These are phyloP conservation scores for Carabus problematicus DNA, from an alignment of 2,888 invertebrate species.

Conservation along the genomic window DNA sequence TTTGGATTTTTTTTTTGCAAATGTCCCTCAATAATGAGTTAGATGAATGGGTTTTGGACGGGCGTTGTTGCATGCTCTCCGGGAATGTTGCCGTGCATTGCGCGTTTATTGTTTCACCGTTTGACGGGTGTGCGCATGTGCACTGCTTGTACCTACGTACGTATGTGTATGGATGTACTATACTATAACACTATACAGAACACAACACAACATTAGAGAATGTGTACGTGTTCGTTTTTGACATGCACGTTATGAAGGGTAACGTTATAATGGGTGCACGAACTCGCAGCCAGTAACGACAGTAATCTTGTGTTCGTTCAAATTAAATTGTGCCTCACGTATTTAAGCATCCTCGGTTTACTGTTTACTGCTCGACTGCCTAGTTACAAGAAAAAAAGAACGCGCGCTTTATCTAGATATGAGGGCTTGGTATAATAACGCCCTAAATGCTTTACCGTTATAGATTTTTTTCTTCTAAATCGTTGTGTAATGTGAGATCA, in stretches of 20 bases:
- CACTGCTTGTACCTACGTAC: neutral
- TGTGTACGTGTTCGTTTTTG: slow-evolving; percentile 25
- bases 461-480: neutral
- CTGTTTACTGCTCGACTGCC: slow-evolving; percentile 18
- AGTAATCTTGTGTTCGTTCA: slow-evolving; percentile 40
- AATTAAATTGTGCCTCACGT: slow-evolving; percentile 42
- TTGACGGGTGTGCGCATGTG: slow-evolving; percentile 3
- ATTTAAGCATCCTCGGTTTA: slow-evolving; percentile 33
- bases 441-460: slow-evolving; percentile 16
- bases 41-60: slow-evolving; percentile 14
- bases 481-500: too few species aligned
- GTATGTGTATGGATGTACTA: neutral
- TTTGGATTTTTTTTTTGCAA: neutral
- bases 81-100: neutral
- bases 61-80: neutral
- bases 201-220: neutral
- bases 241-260: slow-evolving; percentile 42
- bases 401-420: slow-evolving; percentile 11
- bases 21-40: slow-evolving; percentile 5
- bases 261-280: slow-evolving; percentile 43
- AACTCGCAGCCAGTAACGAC: slow-evolving; percentile 35
- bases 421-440: slow-evolving; percentile 18
- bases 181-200: slow-evolving; percentile 1
- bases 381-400: neutral
- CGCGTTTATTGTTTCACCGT: slow-evolving; percentile 5